Base-by-base conservation (phyloP, 1,140 invertebrate species). In the Branchinecta lynchi region DNA sequence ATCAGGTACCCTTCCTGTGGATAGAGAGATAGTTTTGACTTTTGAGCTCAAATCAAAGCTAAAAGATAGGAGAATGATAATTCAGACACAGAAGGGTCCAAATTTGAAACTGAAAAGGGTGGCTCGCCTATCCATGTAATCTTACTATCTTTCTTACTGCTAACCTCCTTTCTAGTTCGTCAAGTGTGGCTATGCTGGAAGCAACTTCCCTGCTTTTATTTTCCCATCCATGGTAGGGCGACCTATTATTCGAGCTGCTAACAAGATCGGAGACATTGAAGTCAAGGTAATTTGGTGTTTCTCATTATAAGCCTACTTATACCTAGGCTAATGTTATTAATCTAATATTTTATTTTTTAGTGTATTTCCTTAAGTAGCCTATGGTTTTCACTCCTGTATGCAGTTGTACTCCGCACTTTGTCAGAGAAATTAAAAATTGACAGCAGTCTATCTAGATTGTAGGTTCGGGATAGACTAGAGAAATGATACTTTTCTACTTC, bases 191-290 rank as follows among this genome's bases (percentile, higher is more conserved):
- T 98, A 96, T 86, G 96, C 95, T 73, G 96, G 96, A 66, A 92
- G 93, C 69, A 99, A 99, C 82, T 99, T 99, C 80, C 97, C 97
- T 71, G 90, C 92, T 66, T 89, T 95, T 77, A 98, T 99, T 77
- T 99, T 99, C 80, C 97, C 97, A 51, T 99, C 96, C 3, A 89
- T 99, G 84, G 95, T 99, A 67, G 97, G 97, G 70, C 82, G 96
- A 77, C 97, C 97, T 8, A 97, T 99, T 73, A 95, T 99, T 73
- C 83, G 96, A 80, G 96, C 96, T 60, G 88, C 92, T 70, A 93
- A 95, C 78, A 96, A 96, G 86, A 93, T 99, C 75, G 95, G 94
- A 72, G 93, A 98, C 79, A 98, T 99, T 73, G 94, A 98, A 86
- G 89, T 99, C 9, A 98, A 98, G 89, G 95, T 98, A 85, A 81